Conservation (phyloP, 2,888 invertebrate genomes). For the Euclidia mi region DNA sequence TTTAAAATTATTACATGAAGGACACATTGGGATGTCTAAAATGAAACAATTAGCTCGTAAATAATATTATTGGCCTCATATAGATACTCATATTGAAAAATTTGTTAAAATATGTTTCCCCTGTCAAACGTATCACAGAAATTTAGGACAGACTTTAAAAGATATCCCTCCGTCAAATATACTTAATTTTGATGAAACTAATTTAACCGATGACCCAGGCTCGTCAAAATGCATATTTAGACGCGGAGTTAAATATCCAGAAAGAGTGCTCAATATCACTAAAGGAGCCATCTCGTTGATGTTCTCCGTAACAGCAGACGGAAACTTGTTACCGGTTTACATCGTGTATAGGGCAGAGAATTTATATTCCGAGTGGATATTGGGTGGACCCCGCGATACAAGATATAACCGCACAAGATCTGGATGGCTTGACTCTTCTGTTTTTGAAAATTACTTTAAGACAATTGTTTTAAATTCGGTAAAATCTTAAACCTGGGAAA, state of each 20-base stretch:
- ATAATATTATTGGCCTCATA: too few relatives aligned
- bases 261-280: not conserved
- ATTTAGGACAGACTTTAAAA: too few relatives aligned
- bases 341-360: slow-evolving; percentile 9
- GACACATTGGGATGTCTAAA: too few relatives aligned
- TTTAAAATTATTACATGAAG: too few relatives aligned
- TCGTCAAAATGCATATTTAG: not conserved
- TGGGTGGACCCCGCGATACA: slow-evolving; percentile 8
- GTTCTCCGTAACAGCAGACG: slow-evolving; percentile 9
- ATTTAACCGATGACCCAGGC: slow-evolving; percentile 7
- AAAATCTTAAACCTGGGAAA: too few relatives aligned
- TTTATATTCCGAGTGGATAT: slow-evolving; percentile 2
- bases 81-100: too few relatives aligned
- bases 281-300: slow-evolving; percentile 6
- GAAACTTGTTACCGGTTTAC: slow-evolving; percentile 13
- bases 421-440: slow-evolving; percentile 42
- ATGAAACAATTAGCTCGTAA: too few relatives aligned
- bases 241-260: not conserved
- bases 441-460: slow-evolving; percentile 22
- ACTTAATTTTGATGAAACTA: too few relatives aligned
- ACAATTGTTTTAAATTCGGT: slow-evolving; percentile 20
- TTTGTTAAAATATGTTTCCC: too few relatives aligned
- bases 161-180: too few relatives aligned
- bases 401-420: slow-evolving; percentile 13
- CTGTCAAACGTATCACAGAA: too few relatives aligned